A percentile compares a stretch with the other conserved stretches of the same genome.
These are phyloP conservation scores for Euproctis similis DNA, from an alignment of 2,888 invertebrate genomes.

Conservation along the genomic window DNA sequence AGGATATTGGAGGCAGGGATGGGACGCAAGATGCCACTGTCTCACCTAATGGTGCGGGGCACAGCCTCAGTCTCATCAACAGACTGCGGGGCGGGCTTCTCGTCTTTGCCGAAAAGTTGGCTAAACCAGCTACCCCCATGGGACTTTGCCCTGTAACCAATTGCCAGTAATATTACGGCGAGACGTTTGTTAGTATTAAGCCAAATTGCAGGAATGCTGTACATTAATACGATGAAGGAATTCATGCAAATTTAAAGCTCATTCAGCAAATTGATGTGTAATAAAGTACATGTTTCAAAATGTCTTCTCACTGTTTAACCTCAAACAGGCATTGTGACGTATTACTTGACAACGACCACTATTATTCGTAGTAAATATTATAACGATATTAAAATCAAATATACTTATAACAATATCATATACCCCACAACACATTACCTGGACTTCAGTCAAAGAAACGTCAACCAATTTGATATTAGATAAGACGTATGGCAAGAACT, in stretches of 20 bases:
- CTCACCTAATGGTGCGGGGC: conserved; percentile 71
- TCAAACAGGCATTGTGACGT: too few relatives aligned
- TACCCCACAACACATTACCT: too few relatives aligned
- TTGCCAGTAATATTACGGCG: conserved; percentile 40
- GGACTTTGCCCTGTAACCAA: conserved; percentile 69
- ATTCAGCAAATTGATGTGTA: conserved; percentile 22
- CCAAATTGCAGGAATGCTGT: conserved; percentile 3
- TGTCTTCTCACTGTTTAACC: too few relatives aligned
- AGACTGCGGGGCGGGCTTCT: conserved; percentile 43
- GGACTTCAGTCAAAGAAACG: too few relatives aligned
- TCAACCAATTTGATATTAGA: too few relatives aligned
- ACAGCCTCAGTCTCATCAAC: conserved; percentile 49
- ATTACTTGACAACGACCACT: too few relatives aligned
- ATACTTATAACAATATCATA: too few relatives aligned
- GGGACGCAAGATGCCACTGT: conserved; percentile 23
- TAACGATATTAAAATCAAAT: too few relatives aligned
- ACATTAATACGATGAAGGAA: conserved; percentile 1
- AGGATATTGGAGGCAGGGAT: too few relatives aligned
- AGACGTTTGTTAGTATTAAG: conserved; percentile 17
- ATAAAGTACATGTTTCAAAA: too few relatives aligned
- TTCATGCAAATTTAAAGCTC: conserved; percentile 18
- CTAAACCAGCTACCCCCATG: conserved; percentile 77
- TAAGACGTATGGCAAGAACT: too few relatives aligned
- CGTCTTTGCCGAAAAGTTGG: conserved; percentile 73
- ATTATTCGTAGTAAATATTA: too few relatives aligned